Evolutionary conservation across 2,113 vertebrate species (phyloP).

Genomic region (Sus scrofa): DNA sequence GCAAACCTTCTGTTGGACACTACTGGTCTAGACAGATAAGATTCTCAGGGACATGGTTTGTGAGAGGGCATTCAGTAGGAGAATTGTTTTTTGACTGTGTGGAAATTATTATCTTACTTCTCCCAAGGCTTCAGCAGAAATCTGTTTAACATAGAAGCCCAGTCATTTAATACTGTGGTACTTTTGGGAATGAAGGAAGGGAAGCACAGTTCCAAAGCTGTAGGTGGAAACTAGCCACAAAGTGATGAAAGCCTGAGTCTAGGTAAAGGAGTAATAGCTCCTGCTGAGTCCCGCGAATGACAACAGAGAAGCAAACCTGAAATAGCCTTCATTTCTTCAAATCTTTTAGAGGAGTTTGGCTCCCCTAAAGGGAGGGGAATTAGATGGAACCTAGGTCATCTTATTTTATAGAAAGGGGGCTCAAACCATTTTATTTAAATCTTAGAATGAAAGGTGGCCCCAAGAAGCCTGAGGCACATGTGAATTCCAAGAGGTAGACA

Average conservation of each 20-base stretch:
- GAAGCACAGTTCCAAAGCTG: background rate
- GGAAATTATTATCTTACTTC: background rate
- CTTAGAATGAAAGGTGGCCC: background rate
- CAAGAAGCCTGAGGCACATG: background rate
- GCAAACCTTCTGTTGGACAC: background rate
- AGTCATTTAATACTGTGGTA: background rate
- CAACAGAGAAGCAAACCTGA: background rate
- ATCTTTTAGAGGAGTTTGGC: background rate
- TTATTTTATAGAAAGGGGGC: background rate
- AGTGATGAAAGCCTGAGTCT: background rate
- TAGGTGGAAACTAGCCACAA: background rate
- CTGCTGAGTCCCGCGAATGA: background rate
- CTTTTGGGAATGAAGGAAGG: background rate
- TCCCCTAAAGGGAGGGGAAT: background rate
- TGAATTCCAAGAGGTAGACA: background rate
- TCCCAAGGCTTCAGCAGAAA: background rate
- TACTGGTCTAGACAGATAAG: background rate
- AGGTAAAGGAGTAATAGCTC: background rate
- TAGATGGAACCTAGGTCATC: background rate
- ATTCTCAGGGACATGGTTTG: background rate
- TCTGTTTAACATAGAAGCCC: background rate
- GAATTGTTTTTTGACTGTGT: background rate
- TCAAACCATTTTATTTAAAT: slow-evolving; percentile 3
- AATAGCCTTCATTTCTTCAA: background rate
- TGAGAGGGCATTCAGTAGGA: background rate